Base-by-base conservation (phyloP, 2,797 vertebrate genomes). In the Alcedo atthis region DNA sequence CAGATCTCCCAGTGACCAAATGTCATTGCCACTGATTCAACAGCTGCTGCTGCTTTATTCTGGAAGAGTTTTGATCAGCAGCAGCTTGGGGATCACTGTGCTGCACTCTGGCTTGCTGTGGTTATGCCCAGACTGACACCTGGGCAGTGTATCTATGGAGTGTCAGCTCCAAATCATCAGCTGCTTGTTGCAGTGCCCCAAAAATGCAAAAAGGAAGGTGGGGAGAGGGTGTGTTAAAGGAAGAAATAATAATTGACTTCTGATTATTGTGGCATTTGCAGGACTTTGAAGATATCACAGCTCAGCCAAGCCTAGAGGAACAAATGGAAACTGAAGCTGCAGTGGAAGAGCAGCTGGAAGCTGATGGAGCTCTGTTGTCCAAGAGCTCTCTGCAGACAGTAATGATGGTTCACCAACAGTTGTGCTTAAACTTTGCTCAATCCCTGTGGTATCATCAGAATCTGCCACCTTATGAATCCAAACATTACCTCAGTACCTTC, bases 251-350 rank as follows among this genome's bases (percentile, higher is more conserved):
- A 67, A 30, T 33, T 80, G 64, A 18, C 10, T 20, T 63, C 57
- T 28, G 11, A 9, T 77, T 87, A 28, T 75, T 19, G 11, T 66
- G 9, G 81, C 12, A 81, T 63, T 81, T 94, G 18, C 81, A 99
- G 99, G 99, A 99, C 96, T 99, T 99, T 88, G 98, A 98, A 86
- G 99, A 99, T 97, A 98, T 99, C 76, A 94, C 97, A 46, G 81
- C 97, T 58, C 95, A 98, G 90, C 97, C 98, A 33, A 98, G 96
- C 68, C 95, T 99, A 64, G 99, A 99, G 91, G 98, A 97, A 93
- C 97, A 98, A 43, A 97, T 97, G 86, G 97, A 97, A 89, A 90
- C 94, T 2, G 97, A 93, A 43, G 95, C 96, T 35, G 94, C 85
- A 2, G 88, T 96, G 14, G 97, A 87, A 54, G 95, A 96, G 7